These are phyloP conservation scores for Myioborus melanocephalus DNA, from an alignment of 2,797 vertebrate genomes.

Conservation along the genomic window DNA sequence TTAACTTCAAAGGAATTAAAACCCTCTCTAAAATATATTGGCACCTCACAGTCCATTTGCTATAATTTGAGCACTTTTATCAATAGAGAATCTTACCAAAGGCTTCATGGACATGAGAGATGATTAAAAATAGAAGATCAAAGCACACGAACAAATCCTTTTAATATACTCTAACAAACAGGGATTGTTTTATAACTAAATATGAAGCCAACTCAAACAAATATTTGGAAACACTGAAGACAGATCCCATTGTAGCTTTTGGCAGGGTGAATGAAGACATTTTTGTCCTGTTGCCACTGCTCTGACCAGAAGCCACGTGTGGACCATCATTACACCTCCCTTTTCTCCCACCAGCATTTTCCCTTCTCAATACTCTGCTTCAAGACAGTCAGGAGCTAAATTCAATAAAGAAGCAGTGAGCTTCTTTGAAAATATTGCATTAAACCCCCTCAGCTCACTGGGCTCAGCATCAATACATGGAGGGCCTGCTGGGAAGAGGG, in stretches of 20 bases:
- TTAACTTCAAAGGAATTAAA: conserved; percentile 27
- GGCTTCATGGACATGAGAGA: background rate
- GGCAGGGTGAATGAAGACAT: background rate
- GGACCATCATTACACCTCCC: background rate
- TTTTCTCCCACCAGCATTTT: background rate
- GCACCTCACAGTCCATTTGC: background rate
- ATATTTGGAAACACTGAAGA: background rate
- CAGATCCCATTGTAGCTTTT: background rate
- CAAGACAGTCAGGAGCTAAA: background rate
- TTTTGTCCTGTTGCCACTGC: background rate
- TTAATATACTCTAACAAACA: conserved; percentile 2
- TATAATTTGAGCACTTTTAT: background rate
- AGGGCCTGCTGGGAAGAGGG: background rate
- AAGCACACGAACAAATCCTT: conserved; percentile 19
- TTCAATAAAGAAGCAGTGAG: background rate
- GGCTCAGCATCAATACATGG: background rate
- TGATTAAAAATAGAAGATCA: conserved; percentile 45
- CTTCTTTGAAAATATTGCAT: background rate
- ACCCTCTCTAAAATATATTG: background rate
- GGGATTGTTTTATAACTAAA: conserved; percentile 10
- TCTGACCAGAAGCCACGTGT: background rate
- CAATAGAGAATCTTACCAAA: background rate
- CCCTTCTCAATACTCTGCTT: background rate
- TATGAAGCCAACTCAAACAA: conserved; percentile 8
- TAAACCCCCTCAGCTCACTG: background rate